Conservation (phyloP, 2,888 invertebrate species). For the Diachrysia chrysitis region DNA sequence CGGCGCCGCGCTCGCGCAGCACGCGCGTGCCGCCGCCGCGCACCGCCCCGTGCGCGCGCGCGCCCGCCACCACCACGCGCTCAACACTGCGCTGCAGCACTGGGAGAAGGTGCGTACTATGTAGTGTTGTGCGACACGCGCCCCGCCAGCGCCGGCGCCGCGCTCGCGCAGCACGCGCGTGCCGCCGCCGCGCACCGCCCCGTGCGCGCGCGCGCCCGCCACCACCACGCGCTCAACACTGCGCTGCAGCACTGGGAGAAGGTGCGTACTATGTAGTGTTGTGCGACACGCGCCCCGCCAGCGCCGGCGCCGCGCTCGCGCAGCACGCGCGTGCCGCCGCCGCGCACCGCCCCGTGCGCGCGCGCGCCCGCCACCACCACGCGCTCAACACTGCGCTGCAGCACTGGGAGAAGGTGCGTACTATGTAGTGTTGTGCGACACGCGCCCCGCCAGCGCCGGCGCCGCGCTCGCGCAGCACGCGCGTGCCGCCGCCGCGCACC, state of each 20-base stretch:
- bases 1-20: conserved; percentile 40
- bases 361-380: conserved; percentile 85
- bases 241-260: conserved; percentile 86
- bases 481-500: conserved; percentile 88
- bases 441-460: conserved; percentile 72
- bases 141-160: conserved; percentile 69
- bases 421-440: conserved; percentile 80
- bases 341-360: conserved; percentile 72
- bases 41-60: conserved; percentile 69
- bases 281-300: conserved; percentile 83
- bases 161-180: conserved; percentile 77
- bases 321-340: conserved; percentile 88
- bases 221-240: conserved; percentile 86
- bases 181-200: conserved; percentile 85
- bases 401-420: conserved; percentile 81
- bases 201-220: conserved; percentile 82
- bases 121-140: conserved; percentile 84
- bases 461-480: conserved; percentile 67
- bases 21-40: conserved; percentile 89
- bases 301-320: conserved; percentile 59
- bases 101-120: conserved; percentile 76
- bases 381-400: conserved; percentile 88
- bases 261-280: conserved; percentile 61
- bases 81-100: conserved; percentile 86
- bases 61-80: conserved; percentile 87